phyloP scores from a whole-genome alignment of 1,140 invertebrate genomes.

The honey bee (Apis mellifera) region Amel_HAv3.1 CM009937.2:11043501-11044000 shows the following conservation, averaged over 20 bases:
- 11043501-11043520: background rate
- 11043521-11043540: background rate
- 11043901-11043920: conserved; percentile 31
- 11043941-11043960: conserved; percentile 23
- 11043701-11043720: conserved; percentile 60
- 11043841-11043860: conserved; percentile 34
- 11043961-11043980: conserved; percentile 34
- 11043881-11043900: conserved; percentile 38
- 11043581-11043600: conserved; percentile 24
- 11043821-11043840: conserved; percentile 17
- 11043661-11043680: conserved; percentile 43
- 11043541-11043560: background rate
- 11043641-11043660: conserved; percentile 25
- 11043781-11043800: conserved; percentile 31
- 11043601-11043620: conserved; percentile 4
- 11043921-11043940: background rate
- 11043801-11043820: background rate
- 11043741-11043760: conserved; percentile 18
- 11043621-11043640: conserved; percentile 18
- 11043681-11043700: conserved; percentile 44
- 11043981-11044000: conserved; percentile 37
- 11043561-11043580: background rate
- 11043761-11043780: conserved; percentile 36
- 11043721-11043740: conserved; percentile 57
- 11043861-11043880: conserved; percentile 45